A percentile compares a stretch with the other conserved stretches of the same genome.
These are phyloP conservation scores for Pycnomerus fuliginosus DNA, from an alignment of 2,888 invertebrate species.

Conservation along the genomic window DNA sequence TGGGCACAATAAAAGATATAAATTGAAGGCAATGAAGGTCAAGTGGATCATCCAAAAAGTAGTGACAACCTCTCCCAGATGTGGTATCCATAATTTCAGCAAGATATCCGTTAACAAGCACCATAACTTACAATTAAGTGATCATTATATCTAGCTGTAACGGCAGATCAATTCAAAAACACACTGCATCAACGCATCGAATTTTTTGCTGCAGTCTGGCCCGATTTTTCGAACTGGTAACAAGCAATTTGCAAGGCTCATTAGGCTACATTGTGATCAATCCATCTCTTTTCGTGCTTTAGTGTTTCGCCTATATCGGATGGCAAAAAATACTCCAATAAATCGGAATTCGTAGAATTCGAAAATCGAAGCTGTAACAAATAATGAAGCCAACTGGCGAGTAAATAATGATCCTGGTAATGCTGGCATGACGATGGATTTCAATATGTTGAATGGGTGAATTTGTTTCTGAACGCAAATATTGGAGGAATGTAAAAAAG, in stretches of 20 bases:
- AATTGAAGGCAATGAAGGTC: too few species aligned
- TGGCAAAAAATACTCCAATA: conserved; percentile 37
- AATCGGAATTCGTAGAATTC: conserved; percentile 47
- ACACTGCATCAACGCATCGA: conserved; percentile 18
- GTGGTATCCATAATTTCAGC: conserved; percentile 45
- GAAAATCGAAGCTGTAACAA: conserved; percentile 47
- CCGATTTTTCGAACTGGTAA: conserved; percentile 49
- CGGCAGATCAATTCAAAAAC: conserved; percentile 47
- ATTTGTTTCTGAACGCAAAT: conserved; percentile 13
- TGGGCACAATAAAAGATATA: too few species aligned
- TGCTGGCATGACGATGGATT: conserved; percentile 37
- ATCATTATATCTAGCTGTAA: conserved; percentile 51
- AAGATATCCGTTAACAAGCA: conserved; percentile 50
- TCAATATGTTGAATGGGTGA: conserved; percentile 20
- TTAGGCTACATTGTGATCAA: conserved; percentile 35
- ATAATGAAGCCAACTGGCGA: conserved; percentile 43
- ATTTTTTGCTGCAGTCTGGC: conserved; percentile 35
- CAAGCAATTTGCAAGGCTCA: conserved; percentile 52
- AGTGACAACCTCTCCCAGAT: conserved; percentile 15
- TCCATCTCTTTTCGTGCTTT: conserved; percentile 19
- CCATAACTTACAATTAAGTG: conserved; percentile 55
- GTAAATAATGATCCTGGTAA: conserved; percentile 36
- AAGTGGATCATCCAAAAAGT: too few species aligned
- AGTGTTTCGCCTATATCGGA: conserved; percentile 5
- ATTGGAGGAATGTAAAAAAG: conserved; percentile 1